Evolutionary conservation across 64 coral and sea anemone species (phyloP).

Genomic region (Actinia tenebrosa): DNA sequence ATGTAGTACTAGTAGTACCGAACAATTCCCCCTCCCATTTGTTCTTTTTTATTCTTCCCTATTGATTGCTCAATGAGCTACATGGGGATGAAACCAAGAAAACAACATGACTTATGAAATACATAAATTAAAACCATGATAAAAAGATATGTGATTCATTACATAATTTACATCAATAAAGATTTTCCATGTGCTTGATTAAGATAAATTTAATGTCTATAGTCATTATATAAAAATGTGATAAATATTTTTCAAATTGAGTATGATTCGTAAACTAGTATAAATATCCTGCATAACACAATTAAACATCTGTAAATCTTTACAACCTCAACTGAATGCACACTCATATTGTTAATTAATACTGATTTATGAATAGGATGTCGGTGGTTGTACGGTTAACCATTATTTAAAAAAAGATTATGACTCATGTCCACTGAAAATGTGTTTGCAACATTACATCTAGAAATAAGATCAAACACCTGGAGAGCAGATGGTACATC

Average conservation of each 20-base stretch:
- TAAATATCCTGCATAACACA: background rate
- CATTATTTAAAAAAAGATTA: background rate
- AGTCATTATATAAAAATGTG: background rate
- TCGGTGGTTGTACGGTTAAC: background rate
- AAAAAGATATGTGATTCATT: too few species aligned
- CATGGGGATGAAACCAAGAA: too few species aligned
- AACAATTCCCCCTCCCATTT: too few species aligned
- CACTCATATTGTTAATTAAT: too few species aligned
- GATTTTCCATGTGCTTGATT: background rate
- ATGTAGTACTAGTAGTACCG: too few species aligned
- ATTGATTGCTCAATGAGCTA: too few species aligned
- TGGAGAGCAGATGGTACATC: background rate
- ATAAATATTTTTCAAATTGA: too few species aligned
- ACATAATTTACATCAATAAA: too few species aligned
- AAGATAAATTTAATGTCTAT: background rate
- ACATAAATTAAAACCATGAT: background rate
- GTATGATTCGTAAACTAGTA: too few species aligned
- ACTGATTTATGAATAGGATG: background rate
- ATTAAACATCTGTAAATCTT: background rate
- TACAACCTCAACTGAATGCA: too few species aligned
- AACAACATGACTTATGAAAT: too few species aligned
- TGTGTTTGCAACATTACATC: background rate
- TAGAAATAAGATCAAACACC: background rate
- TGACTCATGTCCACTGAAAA: background rate
- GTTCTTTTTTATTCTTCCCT: too few species aligned